Percentiles rank a stretch among this genome's conserved stretches.
Evolutionary conservation across 2,113 vertebrate genomes (phyloP).

Genomic region (Nematolebias whitei): DNA sequence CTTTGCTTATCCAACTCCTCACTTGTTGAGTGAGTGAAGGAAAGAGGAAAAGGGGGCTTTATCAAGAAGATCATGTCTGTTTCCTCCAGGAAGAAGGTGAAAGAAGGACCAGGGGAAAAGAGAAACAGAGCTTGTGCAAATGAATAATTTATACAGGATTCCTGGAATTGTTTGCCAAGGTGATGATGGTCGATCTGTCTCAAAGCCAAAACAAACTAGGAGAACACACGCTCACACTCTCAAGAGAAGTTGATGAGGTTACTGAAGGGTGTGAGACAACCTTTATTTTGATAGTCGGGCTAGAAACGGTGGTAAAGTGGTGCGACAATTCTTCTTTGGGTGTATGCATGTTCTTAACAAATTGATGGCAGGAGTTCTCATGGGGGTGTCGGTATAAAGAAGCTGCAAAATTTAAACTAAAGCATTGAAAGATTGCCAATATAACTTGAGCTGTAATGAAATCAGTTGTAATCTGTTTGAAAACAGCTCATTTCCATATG

Average conservation of each 20-base stretch:
- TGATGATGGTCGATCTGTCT: conserved; percentile 82
- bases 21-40: conserved; percentile 46
- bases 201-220: conserved; percentile 80
- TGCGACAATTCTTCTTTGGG: conserved; percentile 37
- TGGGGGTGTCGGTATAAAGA: neutral
- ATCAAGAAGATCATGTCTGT: conserved; percentile 40
- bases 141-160: conserved; percentile 85
- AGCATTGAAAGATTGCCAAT: conserved; percentile 7
- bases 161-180: conserved; percentile 84
- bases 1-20: conserved; percentile 27
- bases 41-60: conserved; percentile 23
- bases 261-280: conserved; percentile 54
- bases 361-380: neutral
- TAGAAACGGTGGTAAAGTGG: conserved; percentile 27
- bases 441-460: conserved; percentile 8
- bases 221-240: conserved; percentile 59
- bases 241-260: conserved; percentile 56
- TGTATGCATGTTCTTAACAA: conserved; percentile 15
- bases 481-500: conserved; percentile 30
- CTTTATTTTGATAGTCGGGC: conserved; percentile 60
- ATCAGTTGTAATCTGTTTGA: conserved; percentile 44
- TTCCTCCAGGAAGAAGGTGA: conserved; percentile 58
- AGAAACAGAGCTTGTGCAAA: conserved; percentile 73
- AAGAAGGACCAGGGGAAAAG: conserved; percentile 31
- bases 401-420: conserved; percentile 18